Percentiles rank a stretch among this genome's conserved stretches.
These are phyloP conservation scores for Phrynocephalus guinanensis DNA, from an alignment of 2,797 vertebrate species.

Conservation along the genomic window DNA sequence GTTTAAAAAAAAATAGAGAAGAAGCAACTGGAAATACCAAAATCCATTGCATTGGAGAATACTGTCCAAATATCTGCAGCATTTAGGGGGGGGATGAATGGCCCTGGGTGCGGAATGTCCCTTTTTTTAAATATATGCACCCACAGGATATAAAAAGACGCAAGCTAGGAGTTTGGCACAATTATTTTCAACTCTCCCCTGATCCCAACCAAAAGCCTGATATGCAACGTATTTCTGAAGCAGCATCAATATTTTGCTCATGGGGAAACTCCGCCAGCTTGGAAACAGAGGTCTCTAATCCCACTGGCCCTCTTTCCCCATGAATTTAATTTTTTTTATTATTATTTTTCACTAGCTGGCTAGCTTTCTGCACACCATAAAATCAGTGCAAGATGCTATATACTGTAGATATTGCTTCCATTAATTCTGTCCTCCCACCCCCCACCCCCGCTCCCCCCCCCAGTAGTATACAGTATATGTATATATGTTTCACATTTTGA, in stretches of 20 bases:
- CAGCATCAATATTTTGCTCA: slow-evolving; percentile 58
- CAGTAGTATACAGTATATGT: slow-evolving; percentile 17
- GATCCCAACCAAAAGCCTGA: not conserved
- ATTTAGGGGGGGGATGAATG: not conserved
- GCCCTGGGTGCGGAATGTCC: not conserved
- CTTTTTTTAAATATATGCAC: not conserved
- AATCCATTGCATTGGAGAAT: not conserved
- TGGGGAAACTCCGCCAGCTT: slow-evolving; percentile 5
- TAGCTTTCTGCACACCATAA: slow-evolving; percentile 1
- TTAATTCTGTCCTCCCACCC: slow-evolving; percentile 67
- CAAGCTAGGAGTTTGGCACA: slow-evolving; percentile 48
- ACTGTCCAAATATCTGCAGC: not conserved
- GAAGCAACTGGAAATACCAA: not conserved
- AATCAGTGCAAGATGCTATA: slow-evolving; percentile 81
- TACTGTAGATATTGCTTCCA: slow-evolving; percentile 83
- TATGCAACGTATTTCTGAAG: slow-evolving; percentile 43
- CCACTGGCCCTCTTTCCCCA: not conserved
- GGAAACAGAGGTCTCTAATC: not conserved
- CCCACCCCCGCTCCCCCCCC: too few relatives aligned
- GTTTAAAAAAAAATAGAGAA: too few relatives aligned
- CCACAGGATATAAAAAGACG: slow-evolving; percentile 37
- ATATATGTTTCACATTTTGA: slow-evolving; percentile 78
- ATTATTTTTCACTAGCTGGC: not conserved
- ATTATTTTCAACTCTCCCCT: not conserved
- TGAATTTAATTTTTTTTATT: too few relatives aligned